These are phyloP conservation scores for Phaetusa simplex DNA, from an alignment of 2,113 vertebrate genomes.

Conservation along the genomic window DNA sequence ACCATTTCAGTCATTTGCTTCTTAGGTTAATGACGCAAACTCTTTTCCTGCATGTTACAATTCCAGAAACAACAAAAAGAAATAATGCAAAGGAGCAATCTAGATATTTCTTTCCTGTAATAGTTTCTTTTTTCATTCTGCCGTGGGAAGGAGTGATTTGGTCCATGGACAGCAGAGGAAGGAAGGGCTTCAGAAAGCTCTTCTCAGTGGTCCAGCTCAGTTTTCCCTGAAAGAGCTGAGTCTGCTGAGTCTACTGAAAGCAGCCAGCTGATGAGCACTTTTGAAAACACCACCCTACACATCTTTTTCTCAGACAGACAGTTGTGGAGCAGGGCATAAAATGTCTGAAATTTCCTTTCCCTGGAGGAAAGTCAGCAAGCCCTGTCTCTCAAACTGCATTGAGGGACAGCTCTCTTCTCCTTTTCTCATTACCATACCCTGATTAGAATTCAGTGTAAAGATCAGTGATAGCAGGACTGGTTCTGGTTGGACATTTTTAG, in stretches of 20 bases:
- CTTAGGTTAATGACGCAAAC: neutral
- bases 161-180: neutral
- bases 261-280: neutral
- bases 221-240: neutral
- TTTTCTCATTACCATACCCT: neutral
- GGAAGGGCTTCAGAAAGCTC: neutral
- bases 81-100: neutral
- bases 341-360: neutral
- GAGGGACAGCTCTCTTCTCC: neutral
- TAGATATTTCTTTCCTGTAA: neutral
- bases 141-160: neutral
- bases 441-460: conserved; percentile 28
- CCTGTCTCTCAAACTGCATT: neutral
- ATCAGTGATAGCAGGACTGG: neutral
- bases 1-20: neutral
- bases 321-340: neutral
- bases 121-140: neutral
- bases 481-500: conserved; percentile 25
- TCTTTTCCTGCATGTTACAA: neutral
- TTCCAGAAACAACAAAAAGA: neutral
- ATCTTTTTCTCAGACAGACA: neutral
- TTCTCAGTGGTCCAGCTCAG: neutral
- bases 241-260: neutral
- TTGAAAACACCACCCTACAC: neutral
- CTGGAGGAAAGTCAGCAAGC: neutral